Evolutionary conservation across 2,888 invertebrate genomes (phyloP).

Genomic region (Dryocosmus kuriphilus): DNA sequence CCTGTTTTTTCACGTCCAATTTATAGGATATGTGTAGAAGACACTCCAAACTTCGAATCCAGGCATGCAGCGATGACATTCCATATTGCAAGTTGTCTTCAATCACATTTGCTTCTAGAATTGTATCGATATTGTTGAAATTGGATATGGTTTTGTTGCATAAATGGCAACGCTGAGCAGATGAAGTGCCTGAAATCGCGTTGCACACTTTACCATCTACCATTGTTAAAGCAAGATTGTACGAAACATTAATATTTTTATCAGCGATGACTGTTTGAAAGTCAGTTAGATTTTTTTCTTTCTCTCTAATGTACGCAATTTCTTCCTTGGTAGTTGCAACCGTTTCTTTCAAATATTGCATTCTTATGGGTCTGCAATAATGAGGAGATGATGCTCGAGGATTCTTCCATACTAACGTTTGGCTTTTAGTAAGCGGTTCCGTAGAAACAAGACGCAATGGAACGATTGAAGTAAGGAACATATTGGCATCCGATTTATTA

Average conservation of each 20-base stretch:
- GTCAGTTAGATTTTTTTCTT: slow-evolving; percentile 47
- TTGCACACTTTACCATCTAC: slow-evolving; percentile 54
- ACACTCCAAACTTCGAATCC: slow-evolving; percentile 27
- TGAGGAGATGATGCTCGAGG: slow-evolving; percentile 49
- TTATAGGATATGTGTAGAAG: neutral
- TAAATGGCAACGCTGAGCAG: slow-evolving; percentile 32
- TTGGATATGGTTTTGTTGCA: slow-evolving; percentile 13
- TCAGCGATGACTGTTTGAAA: slow-evolving; percentile 42
- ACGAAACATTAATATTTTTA: slow-evolving; percentile 40
- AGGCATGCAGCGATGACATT: slow-evolving; percentile 15
- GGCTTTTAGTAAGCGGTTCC: neutral
- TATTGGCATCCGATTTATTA: no score
- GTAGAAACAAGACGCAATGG: slow-evolving; percentile 44
- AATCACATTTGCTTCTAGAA: no score
- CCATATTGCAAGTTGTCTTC: no score
- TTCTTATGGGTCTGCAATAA: slow-evolving; percentile 50
- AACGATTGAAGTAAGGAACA: no score
- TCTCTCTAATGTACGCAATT: slow-evolving; percentile 46
- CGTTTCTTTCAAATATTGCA: no score
- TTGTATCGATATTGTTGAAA: slow-evolving; percentile 38
- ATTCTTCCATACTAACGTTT: slow-evolving; percentile 50
- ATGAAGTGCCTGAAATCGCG: slow-evolving; percentile 32
- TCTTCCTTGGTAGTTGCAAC: slow-evolving; percentile 40
- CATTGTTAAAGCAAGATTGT: slow-evolving; percentile 43
- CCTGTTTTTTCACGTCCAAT: neutral